A percentile compares a stretch with the other conserved stretches of the same genome.
These are phyloP conservation scores for Stichodactyla helianthus DNA, from an alignment of 64 coral and sea anemone genomes.

Conservation along the genomic window DNA sequence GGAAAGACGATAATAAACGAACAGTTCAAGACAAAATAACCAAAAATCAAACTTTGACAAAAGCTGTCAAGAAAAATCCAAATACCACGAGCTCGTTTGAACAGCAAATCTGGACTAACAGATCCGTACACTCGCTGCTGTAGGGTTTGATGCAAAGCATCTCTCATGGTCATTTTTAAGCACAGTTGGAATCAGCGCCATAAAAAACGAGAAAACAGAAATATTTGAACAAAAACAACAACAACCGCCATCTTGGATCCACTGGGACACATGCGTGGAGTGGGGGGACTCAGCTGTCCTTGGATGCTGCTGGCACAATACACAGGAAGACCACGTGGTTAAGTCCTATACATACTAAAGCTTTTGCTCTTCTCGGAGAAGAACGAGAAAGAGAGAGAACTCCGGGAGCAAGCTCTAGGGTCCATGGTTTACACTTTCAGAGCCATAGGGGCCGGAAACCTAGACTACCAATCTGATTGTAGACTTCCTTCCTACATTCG, in stretches of 20 bases:
- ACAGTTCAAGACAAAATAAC: background rate
- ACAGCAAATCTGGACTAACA: constrained; percentile 13
- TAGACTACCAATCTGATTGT: too few species aligned
- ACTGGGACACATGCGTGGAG: constrained; percentile 7
- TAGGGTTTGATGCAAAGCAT: constrained; percentile 31
- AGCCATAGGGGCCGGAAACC: too few species aligned
- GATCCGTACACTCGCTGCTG: constrained; percentile 45
- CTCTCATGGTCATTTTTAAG: constrained; percentile 25
- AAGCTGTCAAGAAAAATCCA: background rate
- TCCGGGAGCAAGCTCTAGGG: too few species aligned
- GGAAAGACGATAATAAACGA: background rate
- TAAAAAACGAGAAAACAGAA: constrained; percentile 18
- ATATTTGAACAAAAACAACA: background rate
- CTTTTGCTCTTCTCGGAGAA: too few species aligned
- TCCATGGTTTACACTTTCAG: too few species aligned
- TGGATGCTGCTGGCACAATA: background rate
- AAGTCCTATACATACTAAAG: too few species aligned
- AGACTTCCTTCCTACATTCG: too few species aligned
- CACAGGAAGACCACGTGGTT: background rate
- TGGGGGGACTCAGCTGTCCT: background rate
- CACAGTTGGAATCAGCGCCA: background rate
- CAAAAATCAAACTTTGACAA: background rate
- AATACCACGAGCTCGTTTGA: constrained; percentile 44
- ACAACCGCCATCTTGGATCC: constrained; percentile 59
- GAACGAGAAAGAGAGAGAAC: too few species aligned